These are phyloP conservation scores for Alca torda DNA, from an alignment of 2,797 vertebrate genomes.

Conservation along the genomic window DNA sequence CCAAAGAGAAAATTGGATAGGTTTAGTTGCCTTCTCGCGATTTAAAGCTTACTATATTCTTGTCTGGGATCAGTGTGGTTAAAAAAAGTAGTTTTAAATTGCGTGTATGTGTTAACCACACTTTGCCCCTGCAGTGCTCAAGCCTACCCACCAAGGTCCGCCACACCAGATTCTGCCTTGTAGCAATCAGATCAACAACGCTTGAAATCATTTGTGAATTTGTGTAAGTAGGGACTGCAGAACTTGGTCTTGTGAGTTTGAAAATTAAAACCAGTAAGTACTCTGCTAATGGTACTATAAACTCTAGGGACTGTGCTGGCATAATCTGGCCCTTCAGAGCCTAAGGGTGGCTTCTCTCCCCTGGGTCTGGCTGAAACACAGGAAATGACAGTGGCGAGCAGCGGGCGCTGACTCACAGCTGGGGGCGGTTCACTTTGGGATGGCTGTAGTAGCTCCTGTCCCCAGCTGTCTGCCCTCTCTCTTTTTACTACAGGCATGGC, in stretches of 20 bases:
- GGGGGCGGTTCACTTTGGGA: neutral
- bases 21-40: neutral
- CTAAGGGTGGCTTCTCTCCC: neutral
- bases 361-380: neutral
- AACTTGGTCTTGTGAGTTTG: neutral
- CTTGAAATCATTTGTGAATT: neutral
- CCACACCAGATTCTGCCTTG: neutral
- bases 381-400: conserved; percentile 25
- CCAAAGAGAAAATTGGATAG: neutral
- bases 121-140: neutral
- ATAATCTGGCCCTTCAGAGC: neutral
- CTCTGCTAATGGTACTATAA: neutral
- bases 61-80: neutral
- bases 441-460: conserved; percentile 40
- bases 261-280: neutral
- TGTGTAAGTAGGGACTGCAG: neutral
- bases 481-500: neutral
- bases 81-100: neutral
- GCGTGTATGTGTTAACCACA: neutral
- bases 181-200: fast-evolving
- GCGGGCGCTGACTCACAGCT: conserved; percentile 9
- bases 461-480: neutral
- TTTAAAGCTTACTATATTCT: neutral
- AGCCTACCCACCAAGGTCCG: neutral
- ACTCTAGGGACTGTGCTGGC: neutral